A percentile compares a stretch with the other conserved stretches of the same genome.
These are phyloP conservation scores for Agelaius phoeniceus DNA, from an alignment of 2,113 vertebrate species.

Conservation along the genomic window DNA sequence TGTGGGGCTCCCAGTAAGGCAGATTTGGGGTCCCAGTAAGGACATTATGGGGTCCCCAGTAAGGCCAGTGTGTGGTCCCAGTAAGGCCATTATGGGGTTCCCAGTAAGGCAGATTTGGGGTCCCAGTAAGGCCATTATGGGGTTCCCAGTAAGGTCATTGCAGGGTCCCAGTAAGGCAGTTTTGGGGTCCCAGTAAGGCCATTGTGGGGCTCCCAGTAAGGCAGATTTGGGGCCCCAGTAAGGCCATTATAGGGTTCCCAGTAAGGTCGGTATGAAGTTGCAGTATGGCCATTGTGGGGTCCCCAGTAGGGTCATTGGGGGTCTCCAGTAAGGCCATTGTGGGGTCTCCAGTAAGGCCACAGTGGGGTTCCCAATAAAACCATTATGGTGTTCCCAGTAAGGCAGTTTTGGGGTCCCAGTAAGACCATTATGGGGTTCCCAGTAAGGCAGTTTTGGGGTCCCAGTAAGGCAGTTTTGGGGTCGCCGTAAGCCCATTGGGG, in stretches of 20 bases:
- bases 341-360: not conserved
- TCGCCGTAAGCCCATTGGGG: not conserved
- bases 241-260: not conserved
- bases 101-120: not conserved
- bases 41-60: fast-evolving
- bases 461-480: fast-evolving
- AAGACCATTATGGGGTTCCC: not conserved
- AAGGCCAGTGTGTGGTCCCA: not conserved
- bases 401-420: too few species aligned
- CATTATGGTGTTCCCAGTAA: not conserved
- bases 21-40: fast-evolving
- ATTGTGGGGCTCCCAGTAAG: fast-evolving
- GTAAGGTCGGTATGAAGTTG: too few species aligned
- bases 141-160: too few species aligned
- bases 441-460: fast-evolving
- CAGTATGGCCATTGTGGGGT: fast-evolving
- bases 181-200: not conserved
- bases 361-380: not conserved
- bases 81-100: fast-evolving
- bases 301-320: not conserved
- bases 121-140: too few species aligned
- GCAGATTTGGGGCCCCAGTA: not conserved
- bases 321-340: not conserved
- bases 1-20: too few species aligned
- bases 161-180: fast-evolving